Base-by-base conservation (phyloP, 2,888 invertebrate genomes). In the Prosopocoilus inquinatus region DNA sequence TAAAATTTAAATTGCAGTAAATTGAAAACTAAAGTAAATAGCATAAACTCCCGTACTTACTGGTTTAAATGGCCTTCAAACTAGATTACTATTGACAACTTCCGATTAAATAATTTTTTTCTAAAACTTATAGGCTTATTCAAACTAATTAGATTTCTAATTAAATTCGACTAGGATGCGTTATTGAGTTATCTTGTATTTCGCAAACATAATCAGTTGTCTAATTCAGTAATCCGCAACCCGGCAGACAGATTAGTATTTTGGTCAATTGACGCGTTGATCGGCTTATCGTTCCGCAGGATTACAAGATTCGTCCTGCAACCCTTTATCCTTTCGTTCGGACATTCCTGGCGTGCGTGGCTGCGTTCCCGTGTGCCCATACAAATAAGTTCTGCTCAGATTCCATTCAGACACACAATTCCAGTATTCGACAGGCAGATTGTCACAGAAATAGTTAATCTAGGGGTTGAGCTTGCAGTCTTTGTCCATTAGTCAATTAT, bases 401-500 rank as follows among this genome's bases (percentile, higher is more conserved):
- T 55, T 53, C 39, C 28, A 44, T 50, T 43, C 44, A 47, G 50
- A 51, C 50, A 34, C 38, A 50, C 53, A 53, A 39, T 38, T 28
- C 20, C 47, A 61, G 46, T 60, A 59, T 55, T 46, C 57, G 58
- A 34, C 38, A 61, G 61, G 59, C 53, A 58, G 47, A 58, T 55
- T 57, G 56, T 45, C 33, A 44, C 49, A 52, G 61, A 60, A 62
- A 62, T 55, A 63, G 64, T 67, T 65, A 64, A 67, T 65, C 64
- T 63, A 61, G 64, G 61, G 61, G 63, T 57, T 54, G 57, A 55
- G 59, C 59, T n/a, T 62, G 63, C 58, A 61, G 63, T 64, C 62
- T 64, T 63, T 61, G 61, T 59, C 60, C 59, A 67, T 67, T 67
- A 67, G 65, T 64, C 65, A 65, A 65, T 64, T 64, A 67, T 64